Base-by-base conservation (phyloP, 35 echinoderm and acorn worm species). In the Diadema setosum region DNA sequence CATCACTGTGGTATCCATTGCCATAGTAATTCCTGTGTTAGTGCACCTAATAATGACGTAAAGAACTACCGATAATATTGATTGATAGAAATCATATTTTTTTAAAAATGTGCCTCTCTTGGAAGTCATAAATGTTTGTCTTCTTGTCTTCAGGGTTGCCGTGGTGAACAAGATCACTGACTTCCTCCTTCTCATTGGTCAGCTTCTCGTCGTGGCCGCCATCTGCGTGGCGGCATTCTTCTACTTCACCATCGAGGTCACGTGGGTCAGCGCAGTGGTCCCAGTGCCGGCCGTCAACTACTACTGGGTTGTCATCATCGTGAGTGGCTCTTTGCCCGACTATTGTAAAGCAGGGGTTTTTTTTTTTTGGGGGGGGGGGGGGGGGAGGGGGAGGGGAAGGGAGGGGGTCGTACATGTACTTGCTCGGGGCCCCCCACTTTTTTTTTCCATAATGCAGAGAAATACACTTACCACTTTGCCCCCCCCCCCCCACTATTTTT, bases 141-240 rank as follows among this genome's bases (percentile, higher is more conserved):
- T 67, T 67, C 27, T 16, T 34, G 12, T 34, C 21, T 34, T 30
- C 76, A 90, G 92, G 46, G 96, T 98, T 65, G 92, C 88, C 35
- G 96, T 98, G 8, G 84, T 98, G 23, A 98, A 98, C 57, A 98
- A 98, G 56, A 75, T 98, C 8, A 98, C 96, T 11, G 96, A 98
- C 57, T 98, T 88, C 81, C 44, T 98, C 14, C 30, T 98, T 0
- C 83, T 94, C 44, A 55, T 98, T 29, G 92, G 96, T n/a, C 87
- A 87, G 20, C 65, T 98, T 46, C 87, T 76, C 25, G 86, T 98
- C 20, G 91, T 86, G 14, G 56, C 70, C 36, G 12, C 64, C 4
- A 70, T 94, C 8, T 70, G 81, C 14, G 63, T 94, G 14, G 86
- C 67, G n/a, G 82, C 84, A 0, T 98, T 94, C 85, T 98, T 91